phyloP scores from a whole-genome alignment of 2,888 invertebrate species.

The Napeogenes sylphis region DNA sequence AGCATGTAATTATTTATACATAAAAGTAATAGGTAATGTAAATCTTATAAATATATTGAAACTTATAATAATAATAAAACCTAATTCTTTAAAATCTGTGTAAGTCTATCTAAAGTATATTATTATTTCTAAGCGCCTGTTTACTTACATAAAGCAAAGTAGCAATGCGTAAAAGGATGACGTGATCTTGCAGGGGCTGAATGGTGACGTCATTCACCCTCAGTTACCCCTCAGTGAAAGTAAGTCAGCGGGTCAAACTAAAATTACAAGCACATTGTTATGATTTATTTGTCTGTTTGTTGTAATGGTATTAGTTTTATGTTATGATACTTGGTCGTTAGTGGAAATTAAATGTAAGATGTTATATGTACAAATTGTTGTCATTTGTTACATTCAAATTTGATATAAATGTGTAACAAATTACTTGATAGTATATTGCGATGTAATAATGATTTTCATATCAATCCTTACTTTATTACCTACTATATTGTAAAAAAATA shows the following conservation, averaged over 20 bases:
- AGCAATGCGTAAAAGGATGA: constrained; percentile 42
- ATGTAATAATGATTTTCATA: too few relatives aligned
- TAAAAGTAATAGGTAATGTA: too few relatives aligned
- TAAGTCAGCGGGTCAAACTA: constrained; percentile 65
- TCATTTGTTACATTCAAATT: constrained; percentile 2
- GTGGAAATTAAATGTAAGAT: not conserved
- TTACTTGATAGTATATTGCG: not conserved
- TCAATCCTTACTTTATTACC: too few relatives aligned
- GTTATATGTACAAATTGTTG: not conserved
- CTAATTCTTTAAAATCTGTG: too few relatives aligned
- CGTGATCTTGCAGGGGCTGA: constrained; percentile 59
- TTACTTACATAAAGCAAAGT: constrained; percentile 31
- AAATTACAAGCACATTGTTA: constrained; percentile 26
- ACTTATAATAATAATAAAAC: too few relatives aligned
- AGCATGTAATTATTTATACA: too few relatives aligned
- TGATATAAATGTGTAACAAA: not conserved
- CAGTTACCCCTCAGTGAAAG: constrained; percentile 42
- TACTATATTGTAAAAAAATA: not conserved
- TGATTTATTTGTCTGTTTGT: constrained; percentile 24
- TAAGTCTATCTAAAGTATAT: not conserved
- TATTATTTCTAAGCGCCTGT: constrained; percentile 34
- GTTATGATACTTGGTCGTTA: not conserved
- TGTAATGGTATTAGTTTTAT: constrained; percentile 8
- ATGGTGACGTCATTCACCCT: constrained; percentile 55
- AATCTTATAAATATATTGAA: too few relatives aligned